phyloP scores from a whole-genome alignment of 2,797 vertebrate species.

The Enteromius viviparus region DNA sequence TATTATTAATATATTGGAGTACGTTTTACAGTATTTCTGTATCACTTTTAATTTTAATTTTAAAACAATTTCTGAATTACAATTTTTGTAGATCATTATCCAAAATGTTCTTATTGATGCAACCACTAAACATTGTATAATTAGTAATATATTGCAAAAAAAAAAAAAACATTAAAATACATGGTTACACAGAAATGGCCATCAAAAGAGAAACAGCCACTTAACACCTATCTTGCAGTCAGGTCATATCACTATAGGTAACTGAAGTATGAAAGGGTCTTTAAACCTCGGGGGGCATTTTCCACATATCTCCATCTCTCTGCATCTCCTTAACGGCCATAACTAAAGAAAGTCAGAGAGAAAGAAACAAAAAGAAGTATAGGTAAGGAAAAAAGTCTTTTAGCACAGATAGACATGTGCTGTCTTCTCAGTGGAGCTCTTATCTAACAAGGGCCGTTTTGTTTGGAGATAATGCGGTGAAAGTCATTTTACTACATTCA shows the following conservation, averaged over 20 bases:
- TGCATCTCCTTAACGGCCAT: background rate
- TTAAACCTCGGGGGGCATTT: constrained; percentile 68
- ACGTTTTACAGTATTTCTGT: background rate
- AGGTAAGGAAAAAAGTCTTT: constrained; percentile 74
- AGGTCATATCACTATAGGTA: constrained; percentile 71
- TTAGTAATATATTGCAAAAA: background rate
- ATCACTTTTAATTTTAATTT: background rate
- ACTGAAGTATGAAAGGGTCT: constrained; percentile 74
- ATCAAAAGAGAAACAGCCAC: background rate
- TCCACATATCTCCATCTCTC: background rate
- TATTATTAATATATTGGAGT: background rate
- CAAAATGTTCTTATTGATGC: background rate
- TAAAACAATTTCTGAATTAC: background rate
- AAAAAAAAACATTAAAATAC: background rate
- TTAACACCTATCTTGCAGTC: constrained; percentile 18
- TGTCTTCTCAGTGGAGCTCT: constrained; percentile 66
- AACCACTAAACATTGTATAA: background rate
- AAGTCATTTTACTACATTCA: constrained; percentile 35
- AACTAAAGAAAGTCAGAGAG: constrained; percentile 63
- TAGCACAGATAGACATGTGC: constrained; percentile 77
- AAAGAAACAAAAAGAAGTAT: constrained; percentile 35
- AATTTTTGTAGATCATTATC: background rate
- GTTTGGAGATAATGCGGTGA: constrained; percentile 75
- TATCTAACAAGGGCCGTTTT: constrained; percentile 74
- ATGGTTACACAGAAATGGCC: background rate